phyloP scores from a whole-genome alignment of 2,888 invertebrate genomes.

The Brachycybe producta region DNA sequence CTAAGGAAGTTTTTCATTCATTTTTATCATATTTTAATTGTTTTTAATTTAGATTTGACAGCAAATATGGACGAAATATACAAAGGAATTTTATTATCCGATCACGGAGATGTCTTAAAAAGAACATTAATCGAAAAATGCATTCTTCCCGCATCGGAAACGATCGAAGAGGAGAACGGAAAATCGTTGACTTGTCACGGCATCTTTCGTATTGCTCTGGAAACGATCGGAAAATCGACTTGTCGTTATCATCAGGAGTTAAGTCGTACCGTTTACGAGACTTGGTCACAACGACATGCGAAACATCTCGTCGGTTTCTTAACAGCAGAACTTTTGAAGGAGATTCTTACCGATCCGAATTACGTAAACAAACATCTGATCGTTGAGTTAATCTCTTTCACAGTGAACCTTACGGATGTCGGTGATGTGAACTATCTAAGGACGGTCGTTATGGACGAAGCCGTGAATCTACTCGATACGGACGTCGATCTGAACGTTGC shows the following conservation, averaged over 20 bases:
- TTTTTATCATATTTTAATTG: too few species aligned
- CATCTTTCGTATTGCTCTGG: constrained; percentile 1
- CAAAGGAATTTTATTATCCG: constrained; percentile 12
- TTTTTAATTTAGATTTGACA: too few species aligned
- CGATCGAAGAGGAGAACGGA: not conserved
- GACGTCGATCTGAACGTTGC: not conserved
- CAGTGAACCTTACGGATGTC: too few species aligned
- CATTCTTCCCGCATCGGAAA: constrained; percentile 5
- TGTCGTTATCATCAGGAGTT: not conserved
- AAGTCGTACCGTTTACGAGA: not conserved
- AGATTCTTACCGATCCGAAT: not conserved
- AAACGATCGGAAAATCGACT: constrained; percentile 1
- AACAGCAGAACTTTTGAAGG: not conserved
- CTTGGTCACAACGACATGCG: constrained; percentile 1
- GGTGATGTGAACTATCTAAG: too few species aligned
- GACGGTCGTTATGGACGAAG: too few species aligned
- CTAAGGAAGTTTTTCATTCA: too few species aligned
- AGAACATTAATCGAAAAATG: constrained; percentile 8
- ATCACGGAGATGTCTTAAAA: constrained; percentile 5
- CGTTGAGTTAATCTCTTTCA: not conserved
- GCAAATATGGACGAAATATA: constrained; percentile 14
- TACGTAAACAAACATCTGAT: not conserved
- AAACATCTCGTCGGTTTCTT: constrained; percentile 6
- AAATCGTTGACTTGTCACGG: not conserved
- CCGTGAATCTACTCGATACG: not conserved